Evolutionary conservation across 2,113 vertebrate genomes (phyloP).

Genomic region (Myiopsitta monachus): DNA sequence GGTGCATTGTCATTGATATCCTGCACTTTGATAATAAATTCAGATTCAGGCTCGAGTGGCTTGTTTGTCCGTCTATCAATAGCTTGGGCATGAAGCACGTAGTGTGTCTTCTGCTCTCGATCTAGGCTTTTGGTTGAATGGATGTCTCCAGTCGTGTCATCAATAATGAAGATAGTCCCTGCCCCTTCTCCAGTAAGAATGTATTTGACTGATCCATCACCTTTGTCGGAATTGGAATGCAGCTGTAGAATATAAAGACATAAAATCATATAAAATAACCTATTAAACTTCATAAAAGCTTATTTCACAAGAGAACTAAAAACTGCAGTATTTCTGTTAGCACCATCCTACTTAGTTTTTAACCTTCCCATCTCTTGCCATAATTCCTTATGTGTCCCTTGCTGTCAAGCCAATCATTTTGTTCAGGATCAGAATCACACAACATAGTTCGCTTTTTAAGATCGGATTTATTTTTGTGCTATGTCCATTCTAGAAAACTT

Average conservation of each 20-base stretch:
- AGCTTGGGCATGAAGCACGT: slow-evolving; percentile 95
- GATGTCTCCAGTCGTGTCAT: slow-evolving; percentile 95
- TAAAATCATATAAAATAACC: not conserved
- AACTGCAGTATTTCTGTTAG: not conserved
- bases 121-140: slow-evolving; percentile 95
- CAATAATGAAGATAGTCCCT: slow-evolving; percentile 93
- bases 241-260: slow-evolving; percentile 79
- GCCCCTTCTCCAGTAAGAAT: slow-evolving; percentile 96
- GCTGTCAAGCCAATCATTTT: not conserved
- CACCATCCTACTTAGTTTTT: not conserved
- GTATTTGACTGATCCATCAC: slow-evolving; percentile 95
- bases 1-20: slow-evolving; percentile 98
- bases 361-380: not conserved
- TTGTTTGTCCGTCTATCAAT: slow-evolving; percentile 91
- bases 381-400: not conserved
- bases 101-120: slow-evolving; percentile 93
- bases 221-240: slow-evolving; percentile 98
- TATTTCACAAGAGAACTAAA: not conserved
- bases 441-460: not conserved
- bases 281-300: not conserved
- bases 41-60: slow-evolving; percentile 93
- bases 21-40: slow-evolving; percentile 99
- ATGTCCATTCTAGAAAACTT: not conserved
- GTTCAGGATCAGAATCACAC: not conserved
- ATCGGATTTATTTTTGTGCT: not conserved